Percentiles rank a stretch among this genome's conserved stretches.
Evolutionary conservation across 2,888 invertebrate genomes (phyloP).

Genomic region (Theristus sp.): DNA sequence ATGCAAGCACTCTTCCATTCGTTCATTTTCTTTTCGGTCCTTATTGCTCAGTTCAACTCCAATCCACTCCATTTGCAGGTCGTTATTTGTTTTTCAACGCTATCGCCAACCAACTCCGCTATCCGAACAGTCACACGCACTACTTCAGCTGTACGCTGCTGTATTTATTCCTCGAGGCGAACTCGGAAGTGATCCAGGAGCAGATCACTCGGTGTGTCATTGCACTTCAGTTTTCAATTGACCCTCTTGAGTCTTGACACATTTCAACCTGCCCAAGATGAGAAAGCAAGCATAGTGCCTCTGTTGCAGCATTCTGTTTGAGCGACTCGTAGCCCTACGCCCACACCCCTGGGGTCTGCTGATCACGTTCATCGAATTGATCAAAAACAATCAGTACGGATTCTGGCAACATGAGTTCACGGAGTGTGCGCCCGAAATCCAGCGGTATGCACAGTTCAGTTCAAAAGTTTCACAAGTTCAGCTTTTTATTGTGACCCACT

Average conservation of each 20-base stretch:
- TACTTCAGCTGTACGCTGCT: constrained; percentile 95
- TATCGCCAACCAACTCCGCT: constrained; percentile 91
- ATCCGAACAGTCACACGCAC: constrained; percentile 98
- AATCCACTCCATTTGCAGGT: constrained; percentile 32
- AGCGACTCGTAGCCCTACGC: constrained; percentile 86
- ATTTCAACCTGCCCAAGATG: no score
- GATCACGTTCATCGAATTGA: constrained; percentile 94
- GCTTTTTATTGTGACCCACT: no score
- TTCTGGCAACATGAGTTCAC: constrained; percentile 99
- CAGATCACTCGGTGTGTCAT: constrained; percentile 56
- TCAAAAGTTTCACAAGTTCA: no score
- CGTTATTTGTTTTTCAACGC: constrained; percentile 92
- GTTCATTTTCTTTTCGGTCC: neutral
- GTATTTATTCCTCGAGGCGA: constrained; percentile 73
- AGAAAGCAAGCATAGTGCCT: neutral
- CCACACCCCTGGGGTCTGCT: constrained; percentile 98
- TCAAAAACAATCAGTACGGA: constrained; percentile 91
- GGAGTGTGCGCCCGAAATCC: constrained; percentile 96
- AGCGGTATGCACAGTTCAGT: constrained; percentile 43
- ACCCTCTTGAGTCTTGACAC: no score
- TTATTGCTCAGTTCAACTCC: no score
- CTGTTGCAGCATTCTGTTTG: constrained; percentile 52
- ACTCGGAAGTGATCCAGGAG: constrained; percentile 80
- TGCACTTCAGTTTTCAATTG: no score
- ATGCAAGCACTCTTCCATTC: neutral